Evolutionary conservation across 2,888 invertebrate species (phyloP), one percentile per base, ranked within the genome.

Genomic region (Marasmarcha lunaedactyla): DNA sequence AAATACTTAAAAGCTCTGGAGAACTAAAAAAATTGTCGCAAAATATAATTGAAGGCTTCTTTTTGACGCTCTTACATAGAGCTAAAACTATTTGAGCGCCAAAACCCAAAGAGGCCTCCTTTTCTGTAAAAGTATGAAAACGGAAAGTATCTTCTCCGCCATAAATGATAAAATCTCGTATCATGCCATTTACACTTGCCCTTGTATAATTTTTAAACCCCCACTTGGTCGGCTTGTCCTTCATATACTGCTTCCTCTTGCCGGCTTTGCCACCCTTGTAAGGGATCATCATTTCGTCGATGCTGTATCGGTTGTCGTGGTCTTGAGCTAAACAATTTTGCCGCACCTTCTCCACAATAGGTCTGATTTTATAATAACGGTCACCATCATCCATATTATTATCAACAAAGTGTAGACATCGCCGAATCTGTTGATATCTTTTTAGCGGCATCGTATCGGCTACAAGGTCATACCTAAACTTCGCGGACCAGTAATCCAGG

Each of bases 201-300:
- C 36, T 14, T 6, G 15, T 15, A 15, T 6, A 15, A 14, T n/a
- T 7, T 36, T 36, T 36, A 15, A 36, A 36, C 6, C 36, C 36
- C 36, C 15, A 36, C 13, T 36, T 36, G 1, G 5, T 14, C 4
- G 36, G 36, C 15, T 36, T 36, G 12, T 47, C 55, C 40, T 50
- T 47, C 20, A 56, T 49, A 38, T 59, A 63, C 35, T 59, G 60
- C 15, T 49, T 50, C 30, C 55, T 38, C 40, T 41, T 49, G 2
- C 57, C 59, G n/a, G 59, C 57, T 48, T 48, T 56, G 15, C 27
- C 50, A 1, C 58, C 59, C 42, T 63, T 63, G 42, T 63, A 62
- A 9, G 57, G 54, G 3, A 63, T 46, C 54, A 63, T 59, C 57
- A 59, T 58, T 44, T 63, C 58, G 44, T 60, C 63, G 1, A 64